Evolutionary conservation across 92 coral and sea anemone genomes (phyloP).

Genomic region (Montipora capitata): DNA sequence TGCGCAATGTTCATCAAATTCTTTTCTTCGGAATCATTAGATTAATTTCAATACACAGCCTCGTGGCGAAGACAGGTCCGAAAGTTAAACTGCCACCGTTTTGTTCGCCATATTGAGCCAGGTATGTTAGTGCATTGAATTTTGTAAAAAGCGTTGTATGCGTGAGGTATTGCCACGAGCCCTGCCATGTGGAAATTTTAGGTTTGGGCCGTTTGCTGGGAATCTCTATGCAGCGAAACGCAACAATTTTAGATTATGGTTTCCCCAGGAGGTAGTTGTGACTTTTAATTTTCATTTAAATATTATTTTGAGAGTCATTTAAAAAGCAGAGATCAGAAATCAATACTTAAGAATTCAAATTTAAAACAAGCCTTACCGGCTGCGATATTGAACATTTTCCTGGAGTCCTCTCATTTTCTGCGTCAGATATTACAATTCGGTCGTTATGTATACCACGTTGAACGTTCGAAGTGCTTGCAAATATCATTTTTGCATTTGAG

Average conservation of each 20-base stretch:
- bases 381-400: constrained; percentile 21
- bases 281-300: neutral
- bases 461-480: neutral
- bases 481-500: no score
- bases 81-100: constrained; percentile 10
- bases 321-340: neutral
- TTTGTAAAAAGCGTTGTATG: neutral
- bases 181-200: neutral
- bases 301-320: neutral
- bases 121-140: constrained; percentile 17
- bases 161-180: neutral
- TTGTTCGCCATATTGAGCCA: constrained; percentile 4
- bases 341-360: neutral
- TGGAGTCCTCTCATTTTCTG: neutral
- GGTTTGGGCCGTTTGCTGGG: neutral
- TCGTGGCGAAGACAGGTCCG: constrained; percentile 3
- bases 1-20: constrained; percentile 48
- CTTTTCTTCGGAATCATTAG: constrained; percentile 42
- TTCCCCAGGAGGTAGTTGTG: neutral
- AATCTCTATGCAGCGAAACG: constrained; percentile 4
- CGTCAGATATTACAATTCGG: neutral
- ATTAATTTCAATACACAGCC: constrained; percentile 17
- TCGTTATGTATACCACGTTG: neutral
- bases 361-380: neutral
- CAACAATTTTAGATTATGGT: neutral